Conservation (phyloP, 2,797 vertebrate genomes). For the Malurus leucopterus region DNA sequence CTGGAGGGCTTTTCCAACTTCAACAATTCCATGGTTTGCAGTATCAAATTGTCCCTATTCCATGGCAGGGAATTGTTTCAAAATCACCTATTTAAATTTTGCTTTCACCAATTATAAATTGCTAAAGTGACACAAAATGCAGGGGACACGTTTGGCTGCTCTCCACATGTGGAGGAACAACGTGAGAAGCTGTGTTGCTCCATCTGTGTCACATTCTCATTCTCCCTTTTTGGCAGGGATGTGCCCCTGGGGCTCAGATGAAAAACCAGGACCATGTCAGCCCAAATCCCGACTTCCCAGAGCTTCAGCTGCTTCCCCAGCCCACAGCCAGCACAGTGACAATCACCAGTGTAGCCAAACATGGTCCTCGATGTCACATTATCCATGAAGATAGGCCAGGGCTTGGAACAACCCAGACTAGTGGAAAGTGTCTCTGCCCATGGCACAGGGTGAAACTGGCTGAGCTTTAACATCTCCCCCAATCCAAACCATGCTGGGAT, state of each 20-base stretch:
- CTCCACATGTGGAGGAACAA: neutral
- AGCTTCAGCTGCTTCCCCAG: neutral
- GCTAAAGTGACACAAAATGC: neutral
- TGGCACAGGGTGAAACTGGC: neutral
- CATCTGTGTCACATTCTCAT: rapidly evolving
- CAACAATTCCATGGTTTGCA: neutral
- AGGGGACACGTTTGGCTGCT: neutral
- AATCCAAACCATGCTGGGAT: neutral
- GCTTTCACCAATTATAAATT: neutral
- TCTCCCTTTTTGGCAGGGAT: neutral
- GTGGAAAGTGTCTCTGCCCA: neutral
- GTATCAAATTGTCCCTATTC: neutral
- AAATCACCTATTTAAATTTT: neutral
- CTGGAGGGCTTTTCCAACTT: neutral
- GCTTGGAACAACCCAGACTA: neutral
- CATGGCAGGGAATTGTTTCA: neutral
- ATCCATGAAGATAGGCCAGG: neutral
- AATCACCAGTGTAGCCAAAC: neutral
- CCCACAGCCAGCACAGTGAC: neutral
- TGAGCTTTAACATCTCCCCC: neutral
- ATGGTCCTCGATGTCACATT: no score
- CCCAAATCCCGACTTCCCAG: neutral
- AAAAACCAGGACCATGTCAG: neutral
- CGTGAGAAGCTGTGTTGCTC: neutral
- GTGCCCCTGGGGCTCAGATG: rapidly evolving